phyloP scores from a whole-genome alignment of 2,888 invertebrate genomes.

The Cremastinae sp. region DNA sequence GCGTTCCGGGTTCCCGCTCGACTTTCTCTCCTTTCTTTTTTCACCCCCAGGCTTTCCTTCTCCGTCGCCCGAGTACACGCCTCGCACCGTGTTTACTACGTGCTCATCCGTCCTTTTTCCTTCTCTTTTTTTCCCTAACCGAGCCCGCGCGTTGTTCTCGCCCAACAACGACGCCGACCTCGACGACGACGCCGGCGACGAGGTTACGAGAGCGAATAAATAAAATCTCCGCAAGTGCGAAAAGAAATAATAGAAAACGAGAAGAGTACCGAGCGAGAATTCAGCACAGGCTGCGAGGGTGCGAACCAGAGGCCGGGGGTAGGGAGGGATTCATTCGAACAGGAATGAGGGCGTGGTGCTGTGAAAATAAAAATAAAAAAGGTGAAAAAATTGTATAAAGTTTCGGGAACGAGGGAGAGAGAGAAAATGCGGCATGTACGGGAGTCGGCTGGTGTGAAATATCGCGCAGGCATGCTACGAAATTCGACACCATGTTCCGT shows the following conservation, averaged over 20 bases:
- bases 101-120: slow-evolving; percentile 27
- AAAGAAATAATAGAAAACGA: slow-evolving; percentile 42
- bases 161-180: neutral
- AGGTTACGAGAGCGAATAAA: slow-evolving; percentile 51
- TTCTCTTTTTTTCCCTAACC: slow-evolving; percentile 4
- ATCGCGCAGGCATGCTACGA: slow-evolving; percentile 65
- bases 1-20: slow-evolving; percentile 30
- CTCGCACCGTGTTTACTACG: slow-evolving; percentile 38
- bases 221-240: slow-evolving; percentile 42
- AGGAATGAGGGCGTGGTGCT: slow-evolving; percentile 57
- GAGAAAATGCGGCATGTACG: slow-evolving; percentile 28
- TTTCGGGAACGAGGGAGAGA: slow-evolving; percentile 5
- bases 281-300: slow-evolving; percentile 41
- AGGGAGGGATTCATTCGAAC: slow-evolving; percentile 62
- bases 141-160: slow-evolving; percentile 23
- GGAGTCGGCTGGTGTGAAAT: slow-evolving; percentile 59
- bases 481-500: slow-evolving; percentile 63
- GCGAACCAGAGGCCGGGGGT: slow-evolving; percentile 42
- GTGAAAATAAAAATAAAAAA: slow-evolving; percentile 43
- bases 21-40: slow-evolving; percentile 15
- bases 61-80: neutral
- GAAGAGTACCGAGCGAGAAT: slow-evolving; percentile 49
- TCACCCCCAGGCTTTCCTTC: neutral
- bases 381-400: slow-evolving; percentile 17
- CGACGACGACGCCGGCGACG: slow-evolving; percentile 9